Evolutionary conservation across 2,113 vertebrate genomes (phyloP), one percentile per base, ranked within the genome.

Genomic region (Picathartes gymnocephalus): DNA sequence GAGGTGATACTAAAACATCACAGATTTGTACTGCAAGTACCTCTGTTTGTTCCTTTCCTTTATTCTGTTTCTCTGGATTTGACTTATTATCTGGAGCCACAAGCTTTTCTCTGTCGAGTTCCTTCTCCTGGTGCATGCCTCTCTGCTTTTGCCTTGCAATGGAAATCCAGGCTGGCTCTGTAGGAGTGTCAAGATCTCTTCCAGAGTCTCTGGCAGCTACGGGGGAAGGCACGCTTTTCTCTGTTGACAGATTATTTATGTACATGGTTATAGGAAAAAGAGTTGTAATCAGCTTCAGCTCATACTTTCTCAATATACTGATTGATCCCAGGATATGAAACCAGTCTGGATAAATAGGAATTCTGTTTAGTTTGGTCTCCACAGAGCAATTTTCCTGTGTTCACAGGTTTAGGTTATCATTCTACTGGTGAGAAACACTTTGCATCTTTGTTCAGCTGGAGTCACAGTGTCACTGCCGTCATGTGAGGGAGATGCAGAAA

Each of bases 121-220:
- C 98, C 80, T 98, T 98, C 48, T 98, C 98, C 61, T 99, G 98
- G 15, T 98, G 98, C 45, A 97, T n/a, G 30, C 97, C 98, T 86
- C 93, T 98, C 53, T 98, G 98, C 91, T 99, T 99, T 83, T 98
- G 98, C 88, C 98, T 97, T 1, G 98, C 98, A 65, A 99, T 91
- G 61, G 98, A 98, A 97, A 99, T 98, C 99, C 99, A 99, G 81
- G 98, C 98, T 17, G 98, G 98, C 51, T 98, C 95, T 6, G 97
- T 44, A 13, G 95, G 91, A 79, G 78, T 81, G 8, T 96, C 81
- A 1, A 87, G 50, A 71, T 94, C 76, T 79, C 91, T 96, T 90
- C 73, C 76, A 6, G 79, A 47, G 40, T 96, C 97, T 61, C 83
- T 40, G 6, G 89, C 56, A 91, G 44, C 74, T 45, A 84, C 2